These are phyloP conservation scores for Eumeta japonica DNA, from an alignment of 1,140 invertebrate genomes.

Conservation along the genomic window DNA sequence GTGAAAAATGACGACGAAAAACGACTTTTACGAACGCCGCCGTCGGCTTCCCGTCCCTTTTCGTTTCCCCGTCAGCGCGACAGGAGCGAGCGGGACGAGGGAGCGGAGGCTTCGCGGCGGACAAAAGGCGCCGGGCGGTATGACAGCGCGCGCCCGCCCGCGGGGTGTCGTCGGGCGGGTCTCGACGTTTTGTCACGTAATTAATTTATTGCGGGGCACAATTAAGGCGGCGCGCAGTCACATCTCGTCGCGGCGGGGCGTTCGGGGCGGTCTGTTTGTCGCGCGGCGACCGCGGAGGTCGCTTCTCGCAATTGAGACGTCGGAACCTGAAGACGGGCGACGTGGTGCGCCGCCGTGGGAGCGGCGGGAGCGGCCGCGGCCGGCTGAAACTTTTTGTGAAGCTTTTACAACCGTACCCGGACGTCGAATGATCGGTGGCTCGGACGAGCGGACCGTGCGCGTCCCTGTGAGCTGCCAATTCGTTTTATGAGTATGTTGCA, in stretches of 20 bases:
- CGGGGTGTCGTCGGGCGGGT: constrained; percentile 22
- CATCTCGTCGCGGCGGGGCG: too few species aligned
- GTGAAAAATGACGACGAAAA: constrained; percentile 56
- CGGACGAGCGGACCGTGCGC: too few species aligned
- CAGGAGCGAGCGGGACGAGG: constrained; percentile 25
- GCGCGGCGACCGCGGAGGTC: constrained; percentile 33
- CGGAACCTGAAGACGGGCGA: too few species aligned
- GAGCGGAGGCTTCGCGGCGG: constrained; percentile 23
- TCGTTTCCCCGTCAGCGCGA: constrained; percentile 2
- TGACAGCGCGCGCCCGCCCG: constrained; percentile 32
- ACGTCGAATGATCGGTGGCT: too few species aligned
- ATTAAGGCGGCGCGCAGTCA: background rate
- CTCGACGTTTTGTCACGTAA: constrained; percentile 50
- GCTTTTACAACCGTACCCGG: too few species aligned
- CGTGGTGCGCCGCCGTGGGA: too few species aligned
- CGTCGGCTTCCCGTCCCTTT: constrained; percentile 17
- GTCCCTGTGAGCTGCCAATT: too few species aligned
- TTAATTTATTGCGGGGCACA: constrained; percentile 42
- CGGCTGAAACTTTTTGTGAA: too few species aligned
- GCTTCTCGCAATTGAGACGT: constrained; percentile 45
- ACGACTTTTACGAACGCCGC: constrained; percentile 26
- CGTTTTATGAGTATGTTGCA: too few species aligned
- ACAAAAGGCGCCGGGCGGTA: constrained; percentile 48
- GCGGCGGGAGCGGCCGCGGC: too few species aligned
- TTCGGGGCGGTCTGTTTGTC: constrained; percentile 47